Conservation (phyloP, 2,888 invertebrate species). For the Limnephilus auricula region DNA sequence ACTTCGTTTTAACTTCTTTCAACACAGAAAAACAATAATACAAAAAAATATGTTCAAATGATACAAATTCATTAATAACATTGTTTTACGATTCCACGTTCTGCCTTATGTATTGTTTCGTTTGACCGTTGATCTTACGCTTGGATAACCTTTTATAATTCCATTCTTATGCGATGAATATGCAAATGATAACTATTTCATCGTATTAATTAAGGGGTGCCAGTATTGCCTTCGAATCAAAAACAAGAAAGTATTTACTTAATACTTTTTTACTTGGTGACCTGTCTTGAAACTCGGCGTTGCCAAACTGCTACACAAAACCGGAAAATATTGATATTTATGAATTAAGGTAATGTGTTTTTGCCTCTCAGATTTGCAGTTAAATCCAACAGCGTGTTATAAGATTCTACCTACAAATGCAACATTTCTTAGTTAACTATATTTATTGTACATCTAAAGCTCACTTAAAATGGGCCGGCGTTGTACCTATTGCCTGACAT, state of each 20-base stretch:
- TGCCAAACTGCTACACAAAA: conserved; percentile 22
- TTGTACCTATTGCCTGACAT: background rate
- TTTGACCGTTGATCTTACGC: conserved; percentile 8
- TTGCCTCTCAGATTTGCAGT: conserved; percentile 8
- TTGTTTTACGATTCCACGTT: background rate
- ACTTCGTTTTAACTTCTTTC: background rate
- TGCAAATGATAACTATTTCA: background rate
- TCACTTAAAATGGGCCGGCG: background rate
- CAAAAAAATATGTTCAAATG: background rate
- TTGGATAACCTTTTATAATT: conserved; percentile 1
- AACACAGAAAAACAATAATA: background rate
- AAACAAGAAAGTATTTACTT: background rate
- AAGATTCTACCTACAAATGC: background rate
- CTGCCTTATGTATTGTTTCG: background rate
- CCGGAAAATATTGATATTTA: background rate
- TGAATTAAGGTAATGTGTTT: background rate
- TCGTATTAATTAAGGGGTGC: background rate
- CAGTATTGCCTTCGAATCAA: background rate
- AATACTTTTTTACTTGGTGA: background rate
- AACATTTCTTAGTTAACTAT: background rate
- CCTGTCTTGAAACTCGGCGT: background rate
- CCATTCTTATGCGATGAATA: background rate
- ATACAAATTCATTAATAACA: background rate
- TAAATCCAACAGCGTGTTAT: background rate
- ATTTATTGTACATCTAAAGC: background rate